Base-by-base conservation (phyloP, 2,113 vertebrate species). In the Ciconia stormi region DNA sequence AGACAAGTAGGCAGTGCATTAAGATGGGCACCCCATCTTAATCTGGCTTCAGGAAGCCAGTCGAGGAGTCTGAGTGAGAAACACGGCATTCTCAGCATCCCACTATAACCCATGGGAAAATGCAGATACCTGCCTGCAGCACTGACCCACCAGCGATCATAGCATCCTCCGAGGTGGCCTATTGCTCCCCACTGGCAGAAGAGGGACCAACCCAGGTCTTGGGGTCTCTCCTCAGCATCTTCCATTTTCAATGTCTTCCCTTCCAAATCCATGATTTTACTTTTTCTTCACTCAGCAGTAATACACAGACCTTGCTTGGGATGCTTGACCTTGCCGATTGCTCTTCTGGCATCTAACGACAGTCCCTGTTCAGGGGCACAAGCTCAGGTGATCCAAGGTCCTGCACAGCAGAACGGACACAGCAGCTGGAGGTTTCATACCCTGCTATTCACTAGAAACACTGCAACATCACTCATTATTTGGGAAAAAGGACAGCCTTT, bases 81-180 rank as follows among this genome's bases (percentile, higher is more conserved):
- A 36, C 8, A 10, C 0, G 2, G 20, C 0, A 1, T 26, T 53
- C 25, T 36, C 65, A 44, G 50, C 66, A 44, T 27, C 29, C 36
- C 27, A 7, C 19, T 15, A 6, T 5, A 66, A 34, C 13, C 23
- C 34, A 6, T 1, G 21, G 66, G 36, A 23, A 47, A 18, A 25
- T 5, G 13, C 71, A 62, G 52, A 14, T 2, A 26, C 10, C 56
- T 34, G 50, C 63, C 40, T 62, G 72, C 62, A 52, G 47, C 30
- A 20, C 4, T 2, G 40, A 50, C 56, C 86, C 82, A 46, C 69
- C 21, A 61, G 62, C 3, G 12, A 27, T 3, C 42, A 2, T 0
- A 38, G 44, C 78, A 15, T 32, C 23, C 66, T 42, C 56, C 0
- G 0, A 26, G 50, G 20, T 13, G 25, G n/a, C 16, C 27, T 69